phyloP scores from a whole-genome alignment of 2,113 vertebrate genomes.

The Channa maculata region DNA sequence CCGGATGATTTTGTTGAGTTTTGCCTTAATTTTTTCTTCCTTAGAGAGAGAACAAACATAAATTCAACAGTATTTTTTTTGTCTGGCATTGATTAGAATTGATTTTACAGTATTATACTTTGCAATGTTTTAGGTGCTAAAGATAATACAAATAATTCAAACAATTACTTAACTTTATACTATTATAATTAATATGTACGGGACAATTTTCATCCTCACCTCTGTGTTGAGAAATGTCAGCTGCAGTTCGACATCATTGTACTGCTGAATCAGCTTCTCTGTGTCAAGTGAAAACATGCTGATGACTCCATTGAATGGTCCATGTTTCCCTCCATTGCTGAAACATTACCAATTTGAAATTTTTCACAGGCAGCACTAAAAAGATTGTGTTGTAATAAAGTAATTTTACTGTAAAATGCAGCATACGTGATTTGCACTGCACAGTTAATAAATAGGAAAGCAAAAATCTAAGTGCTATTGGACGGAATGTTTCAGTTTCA shows the following conservation, averaged over 20 bases:
- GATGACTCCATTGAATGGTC: conserved; percentile 36
- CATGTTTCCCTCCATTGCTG: conserved; percentile 43
- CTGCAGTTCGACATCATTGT: conserved; percentile 30
- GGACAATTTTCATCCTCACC: conserved; percentile 3
- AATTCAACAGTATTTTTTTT: background rate
- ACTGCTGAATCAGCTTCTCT: background rate
- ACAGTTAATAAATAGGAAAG: background rate
- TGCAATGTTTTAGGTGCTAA: too few species aligned
- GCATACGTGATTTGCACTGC: too few species aligned
- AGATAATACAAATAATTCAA: too few species aligned
- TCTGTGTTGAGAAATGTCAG: conserved; percentile 39
- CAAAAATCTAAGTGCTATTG: too few species aligned
- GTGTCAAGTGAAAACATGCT: conserved; percentile 42
- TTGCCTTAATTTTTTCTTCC: conserved; percentile 33
- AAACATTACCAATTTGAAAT: conserved; percentile 6
- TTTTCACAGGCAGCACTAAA: background rate
- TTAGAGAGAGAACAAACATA: background rate
- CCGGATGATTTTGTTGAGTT: conserved; percentile 20
- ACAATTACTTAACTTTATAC: too few species aligned
- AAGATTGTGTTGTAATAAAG: too few species aligned
- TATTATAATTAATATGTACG: too few species aligned
- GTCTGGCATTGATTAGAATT: too few species aligned
- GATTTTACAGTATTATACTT: too few species aligned
- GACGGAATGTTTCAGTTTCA: too few species aligned
- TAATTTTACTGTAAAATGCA: too few species aligned